phyloP scores from a whole-genome alignment of 2,888 invertebrate genomes.

The Cordilura impudica region DNA sequence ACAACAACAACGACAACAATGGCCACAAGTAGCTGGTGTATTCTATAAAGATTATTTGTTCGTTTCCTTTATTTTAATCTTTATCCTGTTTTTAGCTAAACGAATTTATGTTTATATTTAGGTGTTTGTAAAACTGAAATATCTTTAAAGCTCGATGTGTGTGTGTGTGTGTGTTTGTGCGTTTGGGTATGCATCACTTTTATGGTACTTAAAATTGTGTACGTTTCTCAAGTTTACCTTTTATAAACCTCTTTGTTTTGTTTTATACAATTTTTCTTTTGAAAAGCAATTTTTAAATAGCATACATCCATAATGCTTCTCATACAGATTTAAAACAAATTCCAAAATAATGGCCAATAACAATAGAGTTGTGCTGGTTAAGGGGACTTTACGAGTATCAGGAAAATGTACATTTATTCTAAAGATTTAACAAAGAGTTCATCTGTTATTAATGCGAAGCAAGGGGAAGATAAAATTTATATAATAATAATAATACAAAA shows the following conservation, averaged over 20 bases:
- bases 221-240: constrained; percentile 34
- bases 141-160: background rate
- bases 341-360: too few relatives aligned
- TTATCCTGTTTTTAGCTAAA: background rate
- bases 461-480: background rate
- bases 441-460: background rate
- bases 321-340: constrained; percentile 25
- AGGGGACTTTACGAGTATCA: background rate
- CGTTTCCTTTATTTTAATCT: background rate
- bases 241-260: constrained; percentile 31
- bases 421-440: background rate
- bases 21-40: background rate
- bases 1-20: background rate
- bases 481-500: constrained; percentile 5
- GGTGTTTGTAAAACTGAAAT: background rate
- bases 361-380: background rate
- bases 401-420: background rate
- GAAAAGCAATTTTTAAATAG: constrained; percentile 10
- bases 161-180: background rate
- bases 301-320: constrained; percentile 32
- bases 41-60: background rate
- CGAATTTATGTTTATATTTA: background rate
- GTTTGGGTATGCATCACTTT: background rate
- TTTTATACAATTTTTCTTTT: constrained; percentile 2
- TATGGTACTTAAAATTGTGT: too few relatives aligned